Evolutionary conservation across 64 coral and sea anemone species (phyloP), one percentile per base, ranked within the genome.

Genomic region (Astreopora myriophthalma): DNA sequence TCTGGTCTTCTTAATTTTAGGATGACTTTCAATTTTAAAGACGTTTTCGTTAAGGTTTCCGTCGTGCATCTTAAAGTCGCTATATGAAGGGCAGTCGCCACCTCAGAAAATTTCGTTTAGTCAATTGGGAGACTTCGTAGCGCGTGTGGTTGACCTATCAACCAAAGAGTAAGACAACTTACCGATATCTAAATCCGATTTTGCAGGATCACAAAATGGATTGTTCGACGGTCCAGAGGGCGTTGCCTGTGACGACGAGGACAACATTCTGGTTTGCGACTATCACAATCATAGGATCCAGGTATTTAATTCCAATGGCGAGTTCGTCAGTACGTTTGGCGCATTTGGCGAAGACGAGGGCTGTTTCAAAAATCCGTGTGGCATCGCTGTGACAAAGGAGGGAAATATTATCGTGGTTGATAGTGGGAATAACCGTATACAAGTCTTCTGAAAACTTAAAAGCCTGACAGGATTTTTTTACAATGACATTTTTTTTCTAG

Each of bases 221-320:
- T 78, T 95, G 87, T 98, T 98, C 17, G 96, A 98, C 46, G 96
- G 96, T 2, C 96, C 96, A 11, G 96, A 98, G 84, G 96, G 96
- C 10, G 89, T 98, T 17, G 88, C 96, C 2, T 83, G 85, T 12
- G 96, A 98, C 69, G 96, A 98, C 16, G 96, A 98, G 48, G 93
- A 94, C 17, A 98, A 98, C 73, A 89, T 98, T 8, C 32, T 98
- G 33, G 96, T 98, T 0, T 95, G 93, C 72, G 96, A 98, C 29
- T 95, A 98, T 38, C 96, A 98, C 85, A 98, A 95, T 32, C 96
- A 95, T 58, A 80, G 93, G 2, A 90, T 95, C 0, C 93, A 98
- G 48, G 86, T 95, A 13, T 95, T 98, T 27, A 89, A 57, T 30
- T 30, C 64, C 6, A 86, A 98, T 34, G 93, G 93, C n/a, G 71